These are phyloP conservation scores for Rousettus leschenaultii DNA, from an alignment of 2,113 vertebrate species.

Conservation along the genomic window DNA sequence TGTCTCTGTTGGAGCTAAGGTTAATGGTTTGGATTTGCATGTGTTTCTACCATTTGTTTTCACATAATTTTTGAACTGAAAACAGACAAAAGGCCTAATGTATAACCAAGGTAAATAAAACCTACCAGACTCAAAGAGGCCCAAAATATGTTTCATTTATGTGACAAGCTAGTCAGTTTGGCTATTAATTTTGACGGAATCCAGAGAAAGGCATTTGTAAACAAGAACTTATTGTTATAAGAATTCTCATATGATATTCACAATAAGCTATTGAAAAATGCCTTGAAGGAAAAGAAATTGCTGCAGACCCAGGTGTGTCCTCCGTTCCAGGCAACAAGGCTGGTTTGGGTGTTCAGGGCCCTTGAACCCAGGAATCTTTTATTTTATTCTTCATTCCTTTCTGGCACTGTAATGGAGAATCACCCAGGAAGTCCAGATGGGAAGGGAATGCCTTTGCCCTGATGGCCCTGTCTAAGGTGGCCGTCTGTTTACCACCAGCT, in stretches of 20 bases:
- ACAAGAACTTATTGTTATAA: background rate
- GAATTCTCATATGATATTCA: background rate
- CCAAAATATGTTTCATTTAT: background rate
- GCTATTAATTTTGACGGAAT: background rate
- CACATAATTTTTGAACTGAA: background rate
- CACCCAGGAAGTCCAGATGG: background rate
- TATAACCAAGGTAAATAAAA: constrained; percentile 15
- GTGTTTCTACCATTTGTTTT: background rate
- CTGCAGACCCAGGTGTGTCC: background rate
- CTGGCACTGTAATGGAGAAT: background rate
- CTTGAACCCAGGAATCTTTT: background rate
- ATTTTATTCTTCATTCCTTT: background rate
- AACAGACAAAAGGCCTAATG: background rate
- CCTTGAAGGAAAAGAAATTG: background rate
- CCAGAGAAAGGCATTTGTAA: constrained; percentile 14
- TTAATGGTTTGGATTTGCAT: background rate
- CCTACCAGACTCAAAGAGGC: background rate
- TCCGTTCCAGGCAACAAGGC: background rate
- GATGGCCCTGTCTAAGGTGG: background rate
- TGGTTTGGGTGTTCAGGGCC: background rate
- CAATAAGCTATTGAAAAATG: background rate
- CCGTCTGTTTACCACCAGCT: background rate
- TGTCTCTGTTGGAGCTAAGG: background rate
- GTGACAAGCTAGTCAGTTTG: background rate
- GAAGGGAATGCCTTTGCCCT: accelerated